Base-by-base conservation (phyloP, 2,113 vertebrate species). In the Grus americana region DNA sequence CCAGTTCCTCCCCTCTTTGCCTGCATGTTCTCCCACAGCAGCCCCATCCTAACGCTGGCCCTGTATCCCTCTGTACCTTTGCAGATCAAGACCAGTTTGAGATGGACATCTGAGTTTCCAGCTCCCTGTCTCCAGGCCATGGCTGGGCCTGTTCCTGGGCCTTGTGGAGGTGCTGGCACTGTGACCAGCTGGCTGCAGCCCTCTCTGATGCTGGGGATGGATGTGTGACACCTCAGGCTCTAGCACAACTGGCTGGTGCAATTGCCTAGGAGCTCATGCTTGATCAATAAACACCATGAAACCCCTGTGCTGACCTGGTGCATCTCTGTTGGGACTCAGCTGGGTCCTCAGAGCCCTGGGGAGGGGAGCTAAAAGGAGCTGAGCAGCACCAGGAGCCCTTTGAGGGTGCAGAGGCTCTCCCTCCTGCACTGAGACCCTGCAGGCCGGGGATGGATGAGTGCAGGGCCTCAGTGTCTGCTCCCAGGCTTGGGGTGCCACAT, bases 11-110 rank as follows among this genome's bases (percentile, higher is more conserved):
- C 15, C 26, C 18, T 26, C 9, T 78, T 47, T 61, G 40, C 66
- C 52, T 82, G 66, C 30, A 11, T 0, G 0, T 40, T 44, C 36
- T 78, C 30, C 46, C 24, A 10, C 6, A 26, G 17, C 52, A 59
- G 23, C 40, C 44, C 36, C 15, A 0, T 74, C 17, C 70, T 96
- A 95, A 96, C 59, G 23, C 40, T 74, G 46, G 15, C n/a, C n/a
- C 59, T 86, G 14, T 92, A 19, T 96, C 72, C 84, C 65, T 98
- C 63, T 4, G 1, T 96, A 34, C 84, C 79, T 62, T 91, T 93
- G 46, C 95, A 98, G 98, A 98, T 97, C 97, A 98, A 30, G 96
- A 97, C 95, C 97, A 98, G 66, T 98, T 98, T 97, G 97, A 98
- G 97, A 98, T 98, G 98, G 98, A 98, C 95, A 98, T 97, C 97